Evolutionary conservation across 2,888 invertebrate species (phyloP), one percentile per base, ranked within the genome.

Genomic region (Fragum whitleyi): DNA sequence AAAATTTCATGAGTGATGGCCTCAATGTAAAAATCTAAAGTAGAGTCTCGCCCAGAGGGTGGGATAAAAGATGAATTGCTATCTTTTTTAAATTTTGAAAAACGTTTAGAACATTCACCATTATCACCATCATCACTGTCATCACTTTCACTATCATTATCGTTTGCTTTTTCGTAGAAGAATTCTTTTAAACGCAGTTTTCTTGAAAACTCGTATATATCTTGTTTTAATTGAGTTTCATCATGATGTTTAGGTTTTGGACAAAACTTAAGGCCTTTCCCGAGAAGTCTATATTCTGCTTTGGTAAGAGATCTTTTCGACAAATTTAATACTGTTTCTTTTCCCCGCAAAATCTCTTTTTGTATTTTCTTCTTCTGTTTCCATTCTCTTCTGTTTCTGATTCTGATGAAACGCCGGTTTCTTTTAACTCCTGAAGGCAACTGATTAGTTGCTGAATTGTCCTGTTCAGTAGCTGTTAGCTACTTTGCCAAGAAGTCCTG

Each of bases 1-100:
- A 77, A 26, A 61, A 77, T 62, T 62, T 77, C 62, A 9, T 77
- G 62, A 16, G 69, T 69, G 29, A 71, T 71, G 36, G 71, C 76
- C 16, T 70, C 71, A 23, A 77, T 62, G 32, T 77, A 77, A 53
- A 77, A 77, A 19, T 77, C 71, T 36, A 77, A 53, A 39, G 29
- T 51, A 36, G 62, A n/a, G 36, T 77, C 70, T 47, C 76, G 55
- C 9, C 70, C 70, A 36, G 51, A 14, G 23, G 76, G 70, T 55
- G 71, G 70, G 36, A 71, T 61, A 61, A 76, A 69, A 14, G 76
- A 53, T n/a, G 62, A 77, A 19, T 51, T 51, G 21, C 23, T 39
- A 39, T 70, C 14, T 7, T 77, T 77, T 21, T 28, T 32, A 23
- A 70, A 69, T 0, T 42, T 5, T 7, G 32, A 61, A 59, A 59